Evolutionary conservation across 2,797 vertebrate genomes (phyloP).

Genomic region (Mallotus villosus): DNA sequence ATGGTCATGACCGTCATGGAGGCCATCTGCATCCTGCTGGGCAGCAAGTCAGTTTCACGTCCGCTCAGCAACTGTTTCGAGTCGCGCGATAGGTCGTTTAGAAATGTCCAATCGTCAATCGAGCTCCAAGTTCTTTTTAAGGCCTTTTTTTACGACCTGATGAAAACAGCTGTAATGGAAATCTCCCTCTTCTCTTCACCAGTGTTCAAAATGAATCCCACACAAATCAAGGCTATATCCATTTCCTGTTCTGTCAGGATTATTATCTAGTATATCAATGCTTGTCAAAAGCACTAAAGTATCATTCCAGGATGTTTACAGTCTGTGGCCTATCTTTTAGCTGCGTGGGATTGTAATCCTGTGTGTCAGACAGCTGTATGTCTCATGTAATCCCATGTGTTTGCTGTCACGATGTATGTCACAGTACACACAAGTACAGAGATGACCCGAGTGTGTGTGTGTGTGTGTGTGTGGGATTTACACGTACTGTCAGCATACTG

Average conservation of each 20-base stretch:
- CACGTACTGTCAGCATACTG: no score
- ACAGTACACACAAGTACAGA: constrained; percentile 1
- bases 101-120: no score
- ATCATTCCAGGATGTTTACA: neutral
- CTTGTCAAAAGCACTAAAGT: neutral
- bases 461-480: neutral
- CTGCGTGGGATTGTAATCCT: constrained; percentile 3
- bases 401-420: neutral
- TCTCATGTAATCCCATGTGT: neutral
- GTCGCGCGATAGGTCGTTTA: no score
- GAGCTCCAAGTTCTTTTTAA: no score
- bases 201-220: no score
- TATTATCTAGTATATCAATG: neutral
- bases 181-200: no score
- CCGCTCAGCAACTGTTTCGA: neutral
- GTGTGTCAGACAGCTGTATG: neutral
- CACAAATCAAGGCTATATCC: no score
- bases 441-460: neutral
- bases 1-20: constrained; percentile 88
- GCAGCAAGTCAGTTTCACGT: constrained; percentile 74
- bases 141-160: no score
- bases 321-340: neutral
- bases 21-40: constrained; percentile 82
- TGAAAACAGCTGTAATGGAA: no score
- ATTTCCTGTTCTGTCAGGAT: neutral